Evolutionary conservation across 2,113 vertebrate species (phyloP), one percentile per base, ranked within the genome.

Genomic region (Amazona guildingii): DNA sequence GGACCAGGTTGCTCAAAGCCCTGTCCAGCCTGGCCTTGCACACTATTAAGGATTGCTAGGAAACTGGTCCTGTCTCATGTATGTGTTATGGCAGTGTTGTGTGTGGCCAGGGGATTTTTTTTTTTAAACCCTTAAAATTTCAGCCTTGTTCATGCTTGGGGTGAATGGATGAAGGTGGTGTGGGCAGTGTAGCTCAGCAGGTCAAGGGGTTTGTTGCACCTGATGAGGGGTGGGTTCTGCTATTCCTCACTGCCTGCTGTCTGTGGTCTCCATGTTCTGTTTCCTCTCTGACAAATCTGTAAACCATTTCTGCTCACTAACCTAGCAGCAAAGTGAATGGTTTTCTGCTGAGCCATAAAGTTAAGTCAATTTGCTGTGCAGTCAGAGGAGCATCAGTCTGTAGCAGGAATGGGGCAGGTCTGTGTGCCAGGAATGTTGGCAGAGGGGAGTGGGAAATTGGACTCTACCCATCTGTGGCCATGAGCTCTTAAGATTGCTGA

Each of bases 181-280:
- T 57, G 31, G 20, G 13, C 35, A 11, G 15, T 5, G 10, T 9
- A 25, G 35, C 39, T n/a, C 7, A 62, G 44, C 27, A 59, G 37
- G 13, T 25, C 3, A 1, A 3, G 39, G 28, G 19, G 11, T 46
- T 68, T 90, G 21, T 15, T 70, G 28, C 20, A 31, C 9, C 16
- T 5, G 7, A 1, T 37, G 48, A 54, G 17, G 33, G 27, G 2
- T 74, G 43, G 7, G 7, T 81, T 51, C 46, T 75, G 39, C 31
- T 77, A 0, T 8, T 41, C 2, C 17, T 33, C 27, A 7, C 6
- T 59, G 46, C 43, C 28, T 84, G 51, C 43, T 67, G 0, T n/a
- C 0, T 0, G 17, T 62, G 54, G 2, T 86, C 20, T 66, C 24
- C 10, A 0, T 52, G 68, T 37, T 80, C 28, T n/a, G 9, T 18